Evolutionary conservation across 2,113 vertebrate genomes (phyloP).

Genomic region (Gopherus flavomarginatus): DNA sequence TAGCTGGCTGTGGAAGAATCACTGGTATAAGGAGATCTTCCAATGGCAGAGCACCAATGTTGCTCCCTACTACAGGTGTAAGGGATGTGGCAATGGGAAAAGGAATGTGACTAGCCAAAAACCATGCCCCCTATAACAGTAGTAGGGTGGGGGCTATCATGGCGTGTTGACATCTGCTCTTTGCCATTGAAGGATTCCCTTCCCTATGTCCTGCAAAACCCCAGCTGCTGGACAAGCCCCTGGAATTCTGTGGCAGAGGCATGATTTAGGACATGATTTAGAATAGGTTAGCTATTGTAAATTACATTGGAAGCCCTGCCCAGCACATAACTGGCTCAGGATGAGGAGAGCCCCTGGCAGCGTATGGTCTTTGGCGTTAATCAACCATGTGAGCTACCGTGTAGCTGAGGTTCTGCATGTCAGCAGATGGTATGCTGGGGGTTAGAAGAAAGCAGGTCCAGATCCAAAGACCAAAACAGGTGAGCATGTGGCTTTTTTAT

Average conservation of each 20-base stretch:
- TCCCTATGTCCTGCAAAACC: neutral
- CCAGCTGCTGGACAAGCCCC: neutral
- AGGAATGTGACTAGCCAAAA: neutral
- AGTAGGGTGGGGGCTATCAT: neutral
- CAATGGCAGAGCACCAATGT: neutral
- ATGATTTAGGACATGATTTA: neutral
- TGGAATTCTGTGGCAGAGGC: neutral
- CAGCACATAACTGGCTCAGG: neutral
- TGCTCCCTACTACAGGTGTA: neutral
- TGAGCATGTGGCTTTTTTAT: too few relatives aligned
- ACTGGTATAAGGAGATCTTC: neutral
- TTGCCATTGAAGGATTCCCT: neutral
- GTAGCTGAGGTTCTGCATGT: neutral
- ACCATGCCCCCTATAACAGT: neutral
- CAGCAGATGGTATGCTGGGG: neutral
- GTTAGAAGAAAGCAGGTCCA: neutral
- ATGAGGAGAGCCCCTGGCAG: neutral
- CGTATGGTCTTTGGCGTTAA: neutral
- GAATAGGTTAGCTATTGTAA: neutral
- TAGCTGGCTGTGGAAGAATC: accelerated
- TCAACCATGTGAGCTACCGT: neutral
- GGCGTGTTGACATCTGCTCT: neutral
- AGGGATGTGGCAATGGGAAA: neutral
- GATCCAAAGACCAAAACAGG: neutral
- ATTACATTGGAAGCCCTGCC: neutral